Percentiles rank a stretch among this genome's conserved stretches.
Evolutionary conservation across 2,113 vertebrate species (phyloP).

Genomic region (Mastomys natalensis): DNA sequence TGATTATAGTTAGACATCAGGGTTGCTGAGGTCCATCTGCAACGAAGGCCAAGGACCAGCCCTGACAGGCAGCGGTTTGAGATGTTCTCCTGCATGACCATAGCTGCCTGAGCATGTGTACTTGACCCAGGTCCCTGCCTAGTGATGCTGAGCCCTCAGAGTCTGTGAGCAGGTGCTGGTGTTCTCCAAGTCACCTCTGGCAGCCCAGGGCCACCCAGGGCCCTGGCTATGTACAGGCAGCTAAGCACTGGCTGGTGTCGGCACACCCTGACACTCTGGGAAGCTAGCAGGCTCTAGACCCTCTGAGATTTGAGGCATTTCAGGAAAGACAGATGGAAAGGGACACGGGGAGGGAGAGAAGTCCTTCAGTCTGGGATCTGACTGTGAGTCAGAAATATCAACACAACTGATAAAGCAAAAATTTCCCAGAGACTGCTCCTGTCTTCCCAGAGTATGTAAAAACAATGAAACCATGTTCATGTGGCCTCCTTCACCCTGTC

Average conservation of each 20-base stretch:
- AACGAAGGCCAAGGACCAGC: background rate
- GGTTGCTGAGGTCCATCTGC: background rate
- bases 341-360: background rate
- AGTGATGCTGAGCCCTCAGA: rapidly evolving
- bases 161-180: rapidly evolving
- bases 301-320: rapidly evolving
- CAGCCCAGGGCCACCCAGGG: rapidly evolving
- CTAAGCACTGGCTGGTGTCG: too few species aligned
- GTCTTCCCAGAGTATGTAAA: background rate
- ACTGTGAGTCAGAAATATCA: background rate
- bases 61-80: background rate
- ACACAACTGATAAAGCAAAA: background rate
- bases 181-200: background rate
- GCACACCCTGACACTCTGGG: background rate
- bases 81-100: rapidly evolving
- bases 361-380: background rate
- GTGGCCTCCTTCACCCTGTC: background rate
- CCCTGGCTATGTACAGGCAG: background rate
- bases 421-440: background rate
- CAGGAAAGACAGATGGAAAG: background rate
- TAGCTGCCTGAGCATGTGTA: rapidly evolving
- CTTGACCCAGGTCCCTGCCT: background rate
- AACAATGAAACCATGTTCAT: background rate
- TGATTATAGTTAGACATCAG: background rate
- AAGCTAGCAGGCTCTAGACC: background rate